These are phyloP conservation scores for Drosophila setifemur DNA, from an alignment of 1,140 invertebrate species.

Conservation along the genomic window DNA sequence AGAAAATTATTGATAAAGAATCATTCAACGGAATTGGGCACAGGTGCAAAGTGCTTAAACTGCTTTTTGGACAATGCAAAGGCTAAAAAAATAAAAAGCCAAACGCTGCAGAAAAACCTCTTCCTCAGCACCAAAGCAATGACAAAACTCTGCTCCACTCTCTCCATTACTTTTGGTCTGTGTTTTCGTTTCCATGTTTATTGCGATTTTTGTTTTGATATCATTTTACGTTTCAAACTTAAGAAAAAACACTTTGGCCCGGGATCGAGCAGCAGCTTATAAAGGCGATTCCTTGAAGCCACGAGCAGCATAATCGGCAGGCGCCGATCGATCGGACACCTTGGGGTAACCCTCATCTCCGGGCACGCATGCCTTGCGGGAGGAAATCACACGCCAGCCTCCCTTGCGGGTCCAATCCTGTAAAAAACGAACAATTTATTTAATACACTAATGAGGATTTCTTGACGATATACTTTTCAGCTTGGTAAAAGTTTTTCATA, in stretches of 20 bases:
- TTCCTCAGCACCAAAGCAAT: conserved; percentile 30
- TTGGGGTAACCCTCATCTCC: conserved; percentile 87
- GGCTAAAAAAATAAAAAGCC: conserved; percentile 19
- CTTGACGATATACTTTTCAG: too few species aligned
- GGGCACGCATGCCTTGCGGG: conserved; percentile 84
- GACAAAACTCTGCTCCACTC: conserved; percentile 15
- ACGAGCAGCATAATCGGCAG: conserved; percentile 86
- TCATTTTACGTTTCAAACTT: conserved; percentile 48
- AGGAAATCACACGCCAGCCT: conserved; percentile 86
- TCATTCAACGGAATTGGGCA: conserved; percentile 37
- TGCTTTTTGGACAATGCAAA: conserved; percentile 18
- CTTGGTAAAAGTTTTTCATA: too few species aligned
- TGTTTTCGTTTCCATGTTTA: conserved; percentile 60
- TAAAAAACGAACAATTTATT: background rate
- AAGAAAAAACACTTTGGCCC: conserved; percentile 28
- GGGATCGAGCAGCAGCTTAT: conserved; percentile 36
- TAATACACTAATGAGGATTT: too few species aligned
- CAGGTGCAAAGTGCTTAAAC: conserved; percentile 45
- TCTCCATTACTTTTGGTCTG: background rate
- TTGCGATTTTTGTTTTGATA: conserved; percentile 55
- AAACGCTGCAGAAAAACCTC: conserved; percentile 47
- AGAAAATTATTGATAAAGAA: conserved; percentile 43
- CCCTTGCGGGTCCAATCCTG: conserved; percentile 88
- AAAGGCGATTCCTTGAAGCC: conserved; percentile 86
- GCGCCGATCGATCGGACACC: conserved; percentile 83